Percentiles rank a stretch among this genome's conserved stretches.
Evolutionary conservation across 2,113 vertebrate genomes (phyloP).

Genomic region (Chamaetylas fuelleborni): DNA sequence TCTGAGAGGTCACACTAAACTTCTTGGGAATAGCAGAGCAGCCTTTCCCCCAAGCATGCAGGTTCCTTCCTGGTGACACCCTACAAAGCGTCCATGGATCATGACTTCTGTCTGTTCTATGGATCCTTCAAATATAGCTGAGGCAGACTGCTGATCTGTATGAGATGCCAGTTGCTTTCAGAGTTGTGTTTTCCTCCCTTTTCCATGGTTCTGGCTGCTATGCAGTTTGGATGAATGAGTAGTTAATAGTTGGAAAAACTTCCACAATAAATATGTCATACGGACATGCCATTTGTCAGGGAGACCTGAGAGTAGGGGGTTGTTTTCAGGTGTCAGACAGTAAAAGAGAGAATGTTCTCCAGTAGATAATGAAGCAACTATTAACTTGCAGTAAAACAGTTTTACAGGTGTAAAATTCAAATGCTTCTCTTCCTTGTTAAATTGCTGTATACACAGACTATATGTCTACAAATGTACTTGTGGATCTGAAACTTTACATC

Average conservation of each 20-base stretch:
- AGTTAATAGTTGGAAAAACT: background rate
- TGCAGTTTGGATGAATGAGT: background rate
- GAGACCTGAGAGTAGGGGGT: background rate
- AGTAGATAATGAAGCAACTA: background rate
- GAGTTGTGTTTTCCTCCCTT: slow-evolving; percentile 3
- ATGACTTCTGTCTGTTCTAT: background rate
- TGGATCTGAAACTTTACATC: background rate
- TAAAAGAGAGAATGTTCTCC: background rate
- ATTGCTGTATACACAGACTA: background rate
- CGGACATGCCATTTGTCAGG: background rate
- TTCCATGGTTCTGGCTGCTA: background rate
- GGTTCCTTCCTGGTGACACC: background rate
- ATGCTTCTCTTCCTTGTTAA: background rate
- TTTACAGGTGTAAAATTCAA: background rate
- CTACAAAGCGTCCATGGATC: background rate
- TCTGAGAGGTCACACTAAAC: background rate
- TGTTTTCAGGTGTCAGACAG: background rate
- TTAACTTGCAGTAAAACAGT: background rate
- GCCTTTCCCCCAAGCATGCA: background rate
- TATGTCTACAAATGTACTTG: background rate
- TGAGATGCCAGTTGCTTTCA: background rate
- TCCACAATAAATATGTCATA: background rate
- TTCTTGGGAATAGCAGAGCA: background rate
- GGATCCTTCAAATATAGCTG: background rate
- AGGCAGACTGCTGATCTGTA: background rate